Percentiles rank a stretch among this genome's conserved stretches.
These are phyloP conservation scores for Campaea margaritaria DNA, from an alignment of 2,888 invertebrate species.

Conservation along the genomic window DNA sequence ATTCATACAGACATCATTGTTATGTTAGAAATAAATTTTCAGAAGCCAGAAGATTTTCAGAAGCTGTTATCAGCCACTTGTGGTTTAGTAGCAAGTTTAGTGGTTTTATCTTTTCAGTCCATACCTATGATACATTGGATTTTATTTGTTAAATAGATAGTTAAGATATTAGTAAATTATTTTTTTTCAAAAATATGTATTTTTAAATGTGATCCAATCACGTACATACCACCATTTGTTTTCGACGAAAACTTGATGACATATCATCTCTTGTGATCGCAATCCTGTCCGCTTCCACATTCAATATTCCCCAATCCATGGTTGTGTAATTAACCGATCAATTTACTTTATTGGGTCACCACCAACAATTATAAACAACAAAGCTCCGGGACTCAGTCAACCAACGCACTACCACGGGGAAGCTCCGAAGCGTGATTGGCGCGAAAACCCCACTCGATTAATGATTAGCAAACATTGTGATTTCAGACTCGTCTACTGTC, in stretches of 20 bases:
- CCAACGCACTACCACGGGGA: constrained; percentile 43
- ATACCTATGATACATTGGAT: too few species aligned
- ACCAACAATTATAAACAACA: constrained; percentile 43
- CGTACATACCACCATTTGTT: constrained; percentile 65
- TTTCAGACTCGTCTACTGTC: constrained; percentile 54
- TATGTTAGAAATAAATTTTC: too few species aligned
- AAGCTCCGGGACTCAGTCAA: constrained; percentile 37
- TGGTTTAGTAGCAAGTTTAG: too few species aligned
- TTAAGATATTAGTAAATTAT: background rate
- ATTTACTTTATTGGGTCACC: constrained; percentile 46
- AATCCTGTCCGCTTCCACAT: constrained; percentile 86
- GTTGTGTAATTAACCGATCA: constrained; percentile 40
- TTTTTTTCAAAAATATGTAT: too few species aligned
- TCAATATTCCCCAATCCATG: constrained; percentile 91
- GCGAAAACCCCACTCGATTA: constrained; percentile 51
- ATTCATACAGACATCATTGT: too few species aligned
- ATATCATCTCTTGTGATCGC: constrained; percentile 89
- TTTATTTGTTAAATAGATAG: background rate
- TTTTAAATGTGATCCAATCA: too few species aligned
- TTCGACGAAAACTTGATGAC: constrained; percentile 81
- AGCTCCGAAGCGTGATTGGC: constrained; percentile 58
- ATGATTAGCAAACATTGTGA: constrained; percentile 38
- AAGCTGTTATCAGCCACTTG: too few species aligned
- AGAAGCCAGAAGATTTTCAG: too few species aligned
- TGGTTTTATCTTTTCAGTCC: too few species aligned